phyloP scores from a whole-genome alignment of 2,888 invertebrate genomes.

The Drosophila meridionalis region DNA sequence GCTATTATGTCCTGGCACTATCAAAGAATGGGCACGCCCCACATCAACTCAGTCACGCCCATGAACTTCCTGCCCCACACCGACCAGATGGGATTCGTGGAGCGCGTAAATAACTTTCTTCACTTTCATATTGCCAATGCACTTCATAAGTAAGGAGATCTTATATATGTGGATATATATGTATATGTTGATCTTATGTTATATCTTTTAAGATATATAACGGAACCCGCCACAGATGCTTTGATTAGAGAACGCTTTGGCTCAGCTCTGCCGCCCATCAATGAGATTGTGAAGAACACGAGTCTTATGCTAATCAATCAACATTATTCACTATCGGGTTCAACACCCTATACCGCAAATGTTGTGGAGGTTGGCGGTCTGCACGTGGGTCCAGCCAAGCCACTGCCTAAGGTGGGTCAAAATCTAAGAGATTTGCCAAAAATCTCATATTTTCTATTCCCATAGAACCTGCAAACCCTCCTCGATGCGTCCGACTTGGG shows the following conservation, averaged over 20 bases:
- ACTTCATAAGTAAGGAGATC: slow-evolving; percentile 64
- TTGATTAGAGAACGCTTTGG: slow-evolving; percentile 85
- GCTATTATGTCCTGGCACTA: slow-evolving; percentile 87
- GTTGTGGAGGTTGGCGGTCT: slow-evolving; percentile 86
- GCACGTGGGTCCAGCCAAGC: slow-evolving; percentile 80
- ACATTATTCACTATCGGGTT: slow-evolving; percentile 85
- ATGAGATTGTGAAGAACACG: slow-evolving; percentile 83
- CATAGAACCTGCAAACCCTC: slow-evolving; percentile 43
- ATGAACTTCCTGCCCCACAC: slow-evolving; percentile 85
- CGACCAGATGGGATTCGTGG: slow-evolving; percentile 83
- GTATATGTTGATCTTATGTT: neutral
- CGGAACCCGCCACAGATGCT: slow-evolving; percentile 83
- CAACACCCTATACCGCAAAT: slow-evolving; percentile 84
- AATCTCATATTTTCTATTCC: neutral
- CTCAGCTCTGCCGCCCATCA: slow-evolving; percentile 84
- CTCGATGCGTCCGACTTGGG: slow-evolving; percentile 78
- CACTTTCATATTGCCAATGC: slow-evolving; percentile 62
- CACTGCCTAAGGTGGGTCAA: slow-evolving; percentile 71
- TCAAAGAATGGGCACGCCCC: slow-evolving; percentile 86
- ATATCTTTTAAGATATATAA: slow-evolving; percentile 56
- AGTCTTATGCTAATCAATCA: slow-evolving; percentile 85
- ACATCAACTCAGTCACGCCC: slow-evolving; percentile 86
- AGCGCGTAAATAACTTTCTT: slow-evolving; percentile 85
- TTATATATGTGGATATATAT: neutral
- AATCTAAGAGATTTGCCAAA: neutral